Base-by-base conservation (phyloP, 2,888 invertebrate species). In the Gryllus longicercus region DNA sequence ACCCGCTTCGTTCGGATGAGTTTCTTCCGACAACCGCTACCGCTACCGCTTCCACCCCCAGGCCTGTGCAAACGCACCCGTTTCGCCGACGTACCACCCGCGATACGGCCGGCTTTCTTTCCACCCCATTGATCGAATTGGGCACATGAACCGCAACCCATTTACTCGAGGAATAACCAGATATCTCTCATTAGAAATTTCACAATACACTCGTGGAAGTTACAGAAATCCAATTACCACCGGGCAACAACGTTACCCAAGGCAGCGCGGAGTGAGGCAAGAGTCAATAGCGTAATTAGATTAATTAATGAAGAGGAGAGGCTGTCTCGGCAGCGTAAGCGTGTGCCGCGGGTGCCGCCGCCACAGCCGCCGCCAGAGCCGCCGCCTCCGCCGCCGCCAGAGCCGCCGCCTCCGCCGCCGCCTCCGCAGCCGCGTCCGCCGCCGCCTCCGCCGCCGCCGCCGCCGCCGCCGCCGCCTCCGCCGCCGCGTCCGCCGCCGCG, bases 281-380 rank as follows among this genome's bases (percentile, higher is more conserved):
- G 63, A 63, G 63, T n/a, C 63, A 63, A 63, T 63, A 63, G 63
- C 63, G n/a, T 63, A 18, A 63, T 63, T 63, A 63, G 63, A 63
- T 63, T 63, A 63, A 63, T 63, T 63, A 63, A 63, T 63, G 14
- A 63, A 63, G 63, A 63, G 63, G 63, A 63, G 63, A 63, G 63
- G 63, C 63, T 18, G 63, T n/a, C 16, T 18, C 63, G 63, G 14
- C 63, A 4, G 16, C n/a, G 63, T n/a, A n/a, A 5, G 63, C 16
- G 16, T n/a, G 14, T 8, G 16, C 8, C 3, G 16, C n/a, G 14
- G 3, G 11, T 14, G 51, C 1, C 14, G 63, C 16, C 63, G 63
- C 14, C 63, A 14, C 16, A 11, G 16, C 16, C 63, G 11, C 63
- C 38, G 1, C 38, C 63, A n/a, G n/a, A n/a, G 16, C 14, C 63